Evolutionary conservation across 2,888 invertebrate genomes (phyloP), one percentile per base, ranked within the genome.

Genomic region (Xestia c-nigrum): DNA sequence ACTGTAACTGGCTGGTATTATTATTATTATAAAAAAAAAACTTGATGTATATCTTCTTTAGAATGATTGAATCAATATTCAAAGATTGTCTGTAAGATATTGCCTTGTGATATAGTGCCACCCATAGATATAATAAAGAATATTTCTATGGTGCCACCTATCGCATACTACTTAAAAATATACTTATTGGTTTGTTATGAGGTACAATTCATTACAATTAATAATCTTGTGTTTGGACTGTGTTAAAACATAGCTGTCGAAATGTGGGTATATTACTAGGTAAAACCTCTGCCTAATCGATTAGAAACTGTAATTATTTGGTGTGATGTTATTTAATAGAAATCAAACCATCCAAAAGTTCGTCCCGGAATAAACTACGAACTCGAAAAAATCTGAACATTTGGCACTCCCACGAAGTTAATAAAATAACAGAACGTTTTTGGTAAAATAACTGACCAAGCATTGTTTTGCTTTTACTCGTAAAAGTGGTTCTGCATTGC

Each of bases 371-470:
- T 43, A 63, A 61, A 66, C 57, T 16, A 55, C 31, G 24, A 1
- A 38, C 19, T 38, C 6, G 2, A 31, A 47, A 47, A 68, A 68
- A 74, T 43, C 14, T 1, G 1, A 57, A 71, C 24, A 63, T 55
- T 66, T 59, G n/a, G 21, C 68, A 24, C 16, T 5, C 46, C 12
- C 14, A 21, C 43, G 12, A 71, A 50, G 43, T 43, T 66, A 59
- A 66, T 66, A 57, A 63, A 80, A 74, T 46, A 74, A 61, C 55
- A 24, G 16, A 52, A 52, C 24, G 7, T 47, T 80, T 69, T 66
- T n/a, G 12, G 46, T 57, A 64, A 81, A 81, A 71, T 68, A 65
- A 68, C 72, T 38, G 46, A 52, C 19, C 19, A 71, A 21, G 24
- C 14, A 46, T 72, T 57, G 31, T 75, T 75, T 76, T 64, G 14